These are phyloP conservation scores for Chrysomallon squamiferum DNA, from an alignment of 1,140 invertebrate genomes.

Conservation along the genomic window DNA sequence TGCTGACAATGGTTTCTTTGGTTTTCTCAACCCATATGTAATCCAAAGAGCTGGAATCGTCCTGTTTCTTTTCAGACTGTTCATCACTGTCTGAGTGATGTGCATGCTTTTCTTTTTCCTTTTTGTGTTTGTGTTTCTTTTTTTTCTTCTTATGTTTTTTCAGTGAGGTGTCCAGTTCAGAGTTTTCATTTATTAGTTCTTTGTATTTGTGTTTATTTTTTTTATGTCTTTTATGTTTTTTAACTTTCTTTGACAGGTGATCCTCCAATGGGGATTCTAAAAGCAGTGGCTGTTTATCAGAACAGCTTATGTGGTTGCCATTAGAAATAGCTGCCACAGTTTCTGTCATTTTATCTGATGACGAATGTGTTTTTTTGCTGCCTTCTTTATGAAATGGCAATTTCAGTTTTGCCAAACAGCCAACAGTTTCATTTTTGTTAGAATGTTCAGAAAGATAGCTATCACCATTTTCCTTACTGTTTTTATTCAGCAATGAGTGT, in stretches of 20 bases:
- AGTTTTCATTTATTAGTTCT: slow-evolving; percentile 20
- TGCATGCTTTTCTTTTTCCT: slow-evolving; percentile 7
- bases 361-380: no score
- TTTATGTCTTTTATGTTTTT: slow-evolving; percentile 37
- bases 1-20: no score
- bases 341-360: no score
- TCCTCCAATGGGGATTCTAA: slow-evolving; percentile 5
- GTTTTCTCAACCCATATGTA: slow-evolving; percentile 36
- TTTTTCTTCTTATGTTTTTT: slow-evolving; percentile 43
- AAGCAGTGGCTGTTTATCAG: slow-evolving; percentile 28
- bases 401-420: no score
- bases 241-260: slow-evolving; percentile 31
- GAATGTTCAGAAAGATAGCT: no score
- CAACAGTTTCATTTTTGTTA: no score
- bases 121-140: slow-evolving; percentile 26
- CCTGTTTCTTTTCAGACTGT: not conserved
- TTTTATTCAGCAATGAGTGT: no score
- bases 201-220: slow-evolving; percentile 25
- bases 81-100: slow-evolving; percentile 4
- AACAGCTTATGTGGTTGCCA: slow-evolving; percentile 11
- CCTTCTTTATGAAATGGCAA: no score
- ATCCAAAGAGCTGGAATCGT: slow-evolving; percentile 7
- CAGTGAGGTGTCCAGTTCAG: slow-evolving; percentile 3
- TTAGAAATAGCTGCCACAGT: not conserved
- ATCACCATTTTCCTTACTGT: no score